Conservation (phyloP, 2,888 invertebrate genomes). For the Corythucha ciliata region DNA sequence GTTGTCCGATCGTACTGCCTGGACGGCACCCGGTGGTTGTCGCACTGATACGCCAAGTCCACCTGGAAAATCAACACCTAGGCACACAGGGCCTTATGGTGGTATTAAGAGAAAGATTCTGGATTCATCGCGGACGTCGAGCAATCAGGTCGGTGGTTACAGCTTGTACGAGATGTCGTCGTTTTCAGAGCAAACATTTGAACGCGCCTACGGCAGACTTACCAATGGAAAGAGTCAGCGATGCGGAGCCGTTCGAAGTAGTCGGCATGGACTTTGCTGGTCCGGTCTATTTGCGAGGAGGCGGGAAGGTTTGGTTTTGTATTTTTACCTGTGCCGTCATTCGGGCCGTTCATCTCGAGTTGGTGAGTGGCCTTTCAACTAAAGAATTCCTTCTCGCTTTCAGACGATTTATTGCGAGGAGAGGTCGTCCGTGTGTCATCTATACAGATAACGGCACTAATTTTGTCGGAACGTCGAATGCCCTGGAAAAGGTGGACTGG, state of each 20-base stretch:
- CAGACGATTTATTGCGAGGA: constrained; percentile 38
- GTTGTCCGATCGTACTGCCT: constrained; percentile 20
- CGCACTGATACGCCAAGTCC: constrained; percentile 5
- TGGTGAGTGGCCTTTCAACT: constrained; percentile 37
- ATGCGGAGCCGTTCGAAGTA: constrained; percentile 36
- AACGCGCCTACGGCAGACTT: constrained; percentile 31
- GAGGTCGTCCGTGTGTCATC: constrained; percentile 37
- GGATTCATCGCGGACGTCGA: constrained; percentile 24
- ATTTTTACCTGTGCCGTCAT: constrained; percentile 41
- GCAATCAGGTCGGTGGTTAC: constrained; percentile 2
- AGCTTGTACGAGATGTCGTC: constrained; percentile 28
- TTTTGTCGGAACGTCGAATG: constrained; percentile 39
- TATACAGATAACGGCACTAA: constrained; percentile 41
- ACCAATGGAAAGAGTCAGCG: constrained; percentile 15
- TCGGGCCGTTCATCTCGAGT: constrained; percentile 40
- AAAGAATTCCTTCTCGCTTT: constrained; percentile 38
- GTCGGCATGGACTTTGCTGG: constrained; percentile 38
- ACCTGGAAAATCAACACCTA: constrained; percentile 12
- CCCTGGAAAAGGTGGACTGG: constrained; percentile 47
- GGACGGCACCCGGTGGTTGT: background rate
- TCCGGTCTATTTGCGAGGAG: constrained; percentile 23
- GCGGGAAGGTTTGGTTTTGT: constrained; percentile 38
- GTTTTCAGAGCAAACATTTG: constrained; percentile 32
- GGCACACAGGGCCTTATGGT: constrained; percentile 16
- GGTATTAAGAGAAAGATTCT: constrained; percentile 23